Evolutionary conservation across 2,113 vertebrate genomes (phyloP).

Genomic region (Rhegmatorhina hoffmannsi): DNA sequence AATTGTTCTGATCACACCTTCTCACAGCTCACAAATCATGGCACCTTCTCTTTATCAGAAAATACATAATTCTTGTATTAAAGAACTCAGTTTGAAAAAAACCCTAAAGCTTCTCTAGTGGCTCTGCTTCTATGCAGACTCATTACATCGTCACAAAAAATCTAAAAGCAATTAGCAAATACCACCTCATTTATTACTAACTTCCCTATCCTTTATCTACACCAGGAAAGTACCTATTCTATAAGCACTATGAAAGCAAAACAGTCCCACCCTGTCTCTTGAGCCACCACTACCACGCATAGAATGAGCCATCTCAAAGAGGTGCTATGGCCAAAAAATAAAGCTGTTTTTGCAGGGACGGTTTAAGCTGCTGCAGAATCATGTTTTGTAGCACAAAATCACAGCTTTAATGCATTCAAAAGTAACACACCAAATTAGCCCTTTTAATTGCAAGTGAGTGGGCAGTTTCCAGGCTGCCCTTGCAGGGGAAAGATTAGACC

Average conservation of each 20-base stretch:
- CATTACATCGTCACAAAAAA: not conserved
- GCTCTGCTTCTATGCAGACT: not conserved
- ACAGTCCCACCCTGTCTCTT: not conserved
- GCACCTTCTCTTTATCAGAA: not conserved
- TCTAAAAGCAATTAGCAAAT: not conserved
- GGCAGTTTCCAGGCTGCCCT: constrained; percentile 3
- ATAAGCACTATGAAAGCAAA: not conserved
- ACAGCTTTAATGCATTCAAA: not conserved
- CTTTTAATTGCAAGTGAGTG: not conserved
- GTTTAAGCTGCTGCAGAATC: not conserved
- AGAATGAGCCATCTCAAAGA: not conserved
- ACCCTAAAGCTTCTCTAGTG: not conserved
- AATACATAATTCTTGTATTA: not conserved
- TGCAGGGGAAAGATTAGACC: not conserved
- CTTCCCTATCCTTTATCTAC: not conserved
- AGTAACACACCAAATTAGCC: constrained; percentile 14
- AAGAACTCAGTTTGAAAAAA: not conserved
- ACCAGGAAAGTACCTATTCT: not conserved
- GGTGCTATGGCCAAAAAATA: not conserved
- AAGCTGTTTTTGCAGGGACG: not conserved
- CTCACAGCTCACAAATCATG: not conserved
- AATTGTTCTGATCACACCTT: not conserved
- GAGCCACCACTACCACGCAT: not conserved
- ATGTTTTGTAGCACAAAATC: not conserved
- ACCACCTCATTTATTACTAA: not conserved